phyloP scores from a whole-genome alignment of 2,113 vertebrate species.

The Austrofundulus limnaeus region DNA sequence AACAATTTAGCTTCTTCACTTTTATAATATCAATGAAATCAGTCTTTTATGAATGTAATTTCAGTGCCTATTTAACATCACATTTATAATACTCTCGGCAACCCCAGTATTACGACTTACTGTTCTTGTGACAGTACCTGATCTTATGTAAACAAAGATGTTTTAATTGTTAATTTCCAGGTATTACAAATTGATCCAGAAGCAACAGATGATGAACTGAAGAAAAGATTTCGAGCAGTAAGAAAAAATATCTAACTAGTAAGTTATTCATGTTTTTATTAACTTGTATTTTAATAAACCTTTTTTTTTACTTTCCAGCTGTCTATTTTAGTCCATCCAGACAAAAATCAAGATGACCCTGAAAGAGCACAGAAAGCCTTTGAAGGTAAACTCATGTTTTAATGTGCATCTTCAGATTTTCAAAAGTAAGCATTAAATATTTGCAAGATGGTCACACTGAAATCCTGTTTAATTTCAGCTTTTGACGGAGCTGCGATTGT shows the following conservation, averaged over 20 bases:
- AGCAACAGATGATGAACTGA: slow-evolving; percentile 95
- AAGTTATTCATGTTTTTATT: no score
- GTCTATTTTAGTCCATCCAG: slow-evolving; percentile 97
- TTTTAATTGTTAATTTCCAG: slow-evolving; percentile 40
- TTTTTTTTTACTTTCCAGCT: slow-evolving; percentile 75
- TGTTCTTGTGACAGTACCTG: neutral
- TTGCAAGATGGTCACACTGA: neutral
- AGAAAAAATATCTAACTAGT: neutral
- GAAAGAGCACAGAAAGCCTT: slow-evolving; percentile 96
- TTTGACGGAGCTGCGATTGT: neutral
- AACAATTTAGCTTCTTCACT: no score
- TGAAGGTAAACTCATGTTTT: slow-evolving; percentile 86
- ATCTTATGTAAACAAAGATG: neutral
- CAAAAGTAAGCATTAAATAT: neutral
- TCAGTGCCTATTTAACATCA: no score
- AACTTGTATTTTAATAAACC: neutral
- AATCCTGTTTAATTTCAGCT: neutral
- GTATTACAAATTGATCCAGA: slow-evolving; percentile 97
- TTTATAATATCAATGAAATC: no score
- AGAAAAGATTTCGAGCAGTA: slow-evolving; percentile 97
- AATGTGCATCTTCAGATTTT: neutral
- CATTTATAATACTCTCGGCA: neutral
- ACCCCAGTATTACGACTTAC: neutral
- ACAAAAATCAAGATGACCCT: slow-evolving; percentile 95
- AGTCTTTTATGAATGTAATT: no score